Base-by-base conservation (phyloP, 2,113 vertebrate genomes). In the Labeo rohita region DNA sequence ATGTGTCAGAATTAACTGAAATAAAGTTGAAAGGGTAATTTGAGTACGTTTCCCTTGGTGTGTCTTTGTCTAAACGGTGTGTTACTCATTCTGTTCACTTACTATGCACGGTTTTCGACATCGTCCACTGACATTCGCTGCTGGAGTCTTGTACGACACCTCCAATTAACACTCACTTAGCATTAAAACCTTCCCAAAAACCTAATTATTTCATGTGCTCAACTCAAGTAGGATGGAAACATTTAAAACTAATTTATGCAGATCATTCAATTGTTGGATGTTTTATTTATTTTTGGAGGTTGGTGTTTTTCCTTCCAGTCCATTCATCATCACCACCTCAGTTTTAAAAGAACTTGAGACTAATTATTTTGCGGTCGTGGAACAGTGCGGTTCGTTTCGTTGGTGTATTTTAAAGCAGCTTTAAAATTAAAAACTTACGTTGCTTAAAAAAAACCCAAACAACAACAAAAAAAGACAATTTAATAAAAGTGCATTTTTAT, bases 21-120 rank as follows among this genome's bases (percentile, higher is more conserved):
- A 95, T 94, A 95, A 95, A 94, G 91, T 81, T 89, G 88, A 88
- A 85, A 88, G 80, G 90, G 89, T 81, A 73, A 78, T 80, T 77
- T 88, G 70, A 90, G 85, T 90, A 87, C 87, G 86, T 89, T 90
- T 90, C 83, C 80, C 74, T 83, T 87, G 87, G 89, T 94, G 90
- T 94, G 90, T 90, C 92, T 93, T 89, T 94, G 90, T 93, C 89
- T 84, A 72, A 89, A 85, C 89, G 39, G 88, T 93, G 91, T 90
- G 79, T 85, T 84, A 45, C 84, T 91, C n/a, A 66, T 72, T 87
- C 70, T 70, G 68, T 85, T 68, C 34, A 52, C 43, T 80, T 80
- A 54, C 75, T 6, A 36, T 54, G 18, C 63, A 83, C n/a, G 2
- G 45, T 21, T 82, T 75, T 45, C 66, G 77, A 74, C 80, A 73